Conservation (phyloP, 2,888 invertebrate genomes). For the Aleiodes testaceus region DNA sequence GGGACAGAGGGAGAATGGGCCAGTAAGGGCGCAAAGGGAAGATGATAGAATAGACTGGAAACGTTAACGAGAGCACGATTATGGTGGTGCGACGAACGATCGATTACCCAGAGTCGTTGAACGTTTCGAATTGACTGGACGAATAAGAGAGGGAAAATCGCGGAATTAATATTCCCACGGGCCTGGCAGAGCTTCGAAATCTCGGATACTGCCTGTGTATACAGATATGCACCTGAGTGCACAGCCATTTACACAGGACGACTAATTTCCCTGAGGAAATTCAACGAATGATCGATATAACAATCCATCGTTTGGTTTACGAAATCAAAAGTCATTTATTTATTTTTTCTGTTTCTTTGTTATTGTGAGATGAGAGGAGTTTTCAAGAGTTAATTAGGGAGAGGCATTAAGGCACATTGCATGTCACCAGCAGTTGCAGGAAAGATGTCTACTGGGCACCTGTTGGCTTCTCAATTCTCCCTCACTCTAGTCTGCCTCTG, state of each 20-base stretch:
- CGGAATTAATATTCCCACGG: slow-evolving; percentile 39
- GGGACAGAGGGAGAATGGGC: neutral
- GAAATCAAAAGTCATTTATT: neutral
- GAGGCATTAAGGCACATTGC: no score
- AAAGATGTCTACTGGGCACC: slow-evolving; percentile 35
- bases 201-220: slow-evolving; percentile 14
- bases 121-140: slow-evolving; percentile 32
- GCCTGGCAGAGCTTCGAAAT: slow-evolving; percentile 36
- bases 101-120: slow-evolving; percentile 32
- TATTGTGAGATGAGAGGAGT: no score
- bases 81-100: slow-evolving; percentile 21
- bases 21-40: neutral
- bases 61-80: slow-evolving; percentile 33
- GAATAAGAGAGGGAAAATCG: slow-evolving; percentile 35
- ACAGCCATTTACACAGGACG: slow-evolving; percentile 52
- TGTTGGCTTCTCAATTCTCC: slow-evolving; percentile 38
- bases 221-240: slow-evolving; percentile 24
- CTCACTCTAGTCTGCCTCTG: slow-evolving; percentile 25
- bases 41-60: slow-evolving; percentile 33
- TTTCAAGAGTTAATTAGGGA: no score
- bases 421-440: neutral
- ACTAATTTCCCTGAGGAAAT: slow-evolving; percentile 70
- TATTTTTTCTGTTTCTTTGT: neutral
- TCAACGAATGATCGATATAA: slow-evolving; percentile 59
- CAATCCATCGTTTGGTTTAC: slow-evolving; percentile 34